Base-by-base conservation (phyloP, 2,888 invertebrate genomes). In the Celastrina argiolus region DNA sequence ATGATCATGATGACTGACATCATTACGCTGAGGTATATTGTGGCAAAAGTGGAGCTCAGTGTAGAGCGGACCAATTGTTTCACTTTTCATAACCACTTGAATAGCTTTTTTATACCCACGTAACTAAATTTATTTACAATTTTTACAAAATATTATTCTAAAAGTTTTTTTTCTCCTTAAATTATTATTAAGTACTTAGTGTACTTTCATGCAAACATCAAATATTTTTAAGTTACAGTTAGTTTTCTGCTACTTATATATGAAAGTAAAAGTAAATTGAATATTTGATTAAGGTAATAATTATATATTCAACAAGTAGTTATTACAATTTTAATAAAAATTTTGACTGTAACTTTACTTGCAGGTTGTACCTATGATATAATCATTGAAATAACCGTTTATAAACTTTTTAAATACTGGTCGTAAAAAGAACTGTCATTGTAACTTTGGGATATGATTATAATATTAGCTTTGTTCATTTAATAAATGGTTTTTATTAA, bases 31-130 rank as follows among this genome's bases (percentile, higher is more conserved):
- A 12, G 51, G 51, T 14, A 51, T 26, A 51, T 51, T 51, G 51
- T 51, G 51, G 51, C 59, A 31, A 59, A 16, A 36, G 41, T 14
- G 1, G 34, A 78, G 78, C 82, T 51, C 51, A 51, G 22, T 26
- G 22, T 51, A 16, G 22, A 26, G 51, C 22, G 51, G 10, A 22
- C 12, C 51, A 22, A 51, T 51, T 51, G 51, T 51, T 51, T 51
- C 51, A 51, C 22, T 51, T 51, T 51, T 51, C 22, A 51, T 51
- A 51, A 12, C 51, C 51, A 51, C 51, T 12, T 51, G 51, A 51
- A 51, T 51, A 51, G 51, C 14, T 51, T 51, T 26, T 51, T 26
- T 22, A 1, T 26, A 26, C 51, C 14, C 51, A 51, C 51, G 51
- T 26, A 22, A 51, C 51, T 51, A 51, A 51, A 51, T 26, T 51